phyloP scores from a whole-genome alignment of 2,113 vertebrate genomes.

The Caranx melampygus region DNA sequence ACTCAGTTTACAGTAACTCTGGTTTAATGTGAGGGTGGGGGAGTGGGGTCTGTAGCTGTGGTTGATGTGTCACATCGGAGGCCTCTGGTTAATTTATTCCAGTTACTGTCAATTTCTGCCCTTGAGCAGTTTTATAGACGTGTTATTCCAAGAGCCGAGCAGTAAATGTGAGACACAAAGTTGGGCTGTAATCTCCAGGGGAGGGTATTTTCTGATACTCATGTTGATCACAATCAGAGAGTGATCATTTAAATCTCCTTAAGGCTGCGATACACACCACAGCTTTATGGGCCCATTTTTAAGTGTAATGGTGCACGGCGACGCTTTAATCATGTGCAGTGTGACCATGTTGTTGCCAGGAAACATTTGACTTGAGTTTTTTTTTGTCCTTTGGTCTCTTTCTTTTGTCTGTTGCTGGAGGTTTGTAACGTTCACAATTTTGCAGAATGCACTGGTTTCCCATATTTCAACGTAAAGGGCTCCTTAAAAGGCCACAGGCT shows the following conservation, averaged over 20 bases:
- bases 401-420: conserved; percentile 20
- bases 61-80: conserved; percentile 64
- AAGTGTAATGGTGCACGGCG: conserved; percentile 41
- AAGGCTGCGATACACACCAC: conserved; percentile 10
- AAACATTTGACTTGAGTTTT: conserved; percentile 42
- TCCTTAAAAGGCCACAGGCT: conserved; percentile 14
- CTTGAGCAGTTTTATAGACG: conserved; percentile 50
- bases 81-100: conserved; percentile 53
- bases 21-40: conserved; percentile 62
- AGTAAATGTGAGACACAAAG: conserved; percentile 35
- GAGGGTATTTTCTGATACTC: background rate
- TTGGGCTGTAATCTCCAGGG: background rate
- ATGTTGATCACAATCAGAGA: conserved; percentile 40
- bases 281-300: conserved; percentile 24
- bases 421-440: conserved; percentile 2
- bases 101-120: conserved; percentile 56
- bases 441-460: background rate
- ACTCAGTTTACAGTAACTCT: conserved; percentile 74
- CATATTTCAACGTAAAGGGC: background rate
- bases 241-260: conserved; percentile 51
- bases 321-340: conserved; percentile 46
- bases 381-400: conserved; percentile 15
- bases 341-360: conserved; percentile 36
- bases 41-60: conserved; percentile 46
- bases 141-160: conserved; percentile 56